Evolutionary conservation across 2,113 vertebrate species (phyloP), one percentile per base, ranked within the genome.

Genomic region (Elephantulus edwardii): DNA sequence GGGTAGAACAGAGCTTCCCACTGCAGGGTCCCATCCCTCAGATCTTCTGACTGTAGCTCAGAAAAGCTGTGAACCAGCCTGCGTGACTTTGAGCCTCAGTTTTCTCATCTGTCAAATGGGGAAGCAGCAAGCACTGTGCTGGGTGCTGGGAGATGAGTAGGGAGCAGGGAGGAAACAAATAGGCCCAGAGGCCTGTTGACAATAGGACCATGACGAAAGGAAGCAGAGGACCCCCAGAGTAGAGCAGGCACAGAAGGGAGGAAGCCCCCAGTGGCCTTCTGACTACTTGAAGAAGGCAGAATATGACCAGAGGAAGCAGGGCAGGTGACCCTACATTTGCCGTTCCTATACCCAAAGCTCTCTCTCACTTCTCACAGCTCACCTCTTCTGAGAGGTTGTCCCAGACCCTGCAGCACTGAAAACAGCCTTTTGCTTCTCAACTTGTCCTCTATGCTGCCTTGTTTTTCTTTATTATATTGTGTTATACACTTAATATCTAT

Each of bases 221-320:
- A 26, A 12, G 48, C 50, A 70, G 3, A 44, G 35, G 33, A 10
- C 35, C 14, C 26, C 14, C 0, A 0, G 38, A 3, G 0, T n/a
- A 17, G 13, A 48, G 50, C 48, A 7, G 35, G 40, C 0, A 5
- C 3, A 30, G 35, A 22, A 20, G 24, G 3, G 28, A 8, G 19
- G 17, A 44, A 7, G 8, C 16, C 75, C 46, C 14, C 12, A n/a
- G n/a, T 48, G 56, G 75, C 58, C 68, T 16, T n/a, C 17, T 30
- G 76, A 56, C 66, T 38, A 33, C 33, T 60, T 58, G 8, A 44
- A 50, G 66, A 71, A 62, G 33, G 52, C 84, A 24, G 74, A 75
- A 48, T 30, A 70, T 1, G 79, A 58, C 54, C 64, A 19, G 14
- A n/a, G 54, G 35, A 7, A 48, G 28, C 38, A n/a, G 26, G 88